Evolutionary conservation across 2,888 invertebrate species (phyloP).

Genomic region (Cataglyphis albicans): DNA sequence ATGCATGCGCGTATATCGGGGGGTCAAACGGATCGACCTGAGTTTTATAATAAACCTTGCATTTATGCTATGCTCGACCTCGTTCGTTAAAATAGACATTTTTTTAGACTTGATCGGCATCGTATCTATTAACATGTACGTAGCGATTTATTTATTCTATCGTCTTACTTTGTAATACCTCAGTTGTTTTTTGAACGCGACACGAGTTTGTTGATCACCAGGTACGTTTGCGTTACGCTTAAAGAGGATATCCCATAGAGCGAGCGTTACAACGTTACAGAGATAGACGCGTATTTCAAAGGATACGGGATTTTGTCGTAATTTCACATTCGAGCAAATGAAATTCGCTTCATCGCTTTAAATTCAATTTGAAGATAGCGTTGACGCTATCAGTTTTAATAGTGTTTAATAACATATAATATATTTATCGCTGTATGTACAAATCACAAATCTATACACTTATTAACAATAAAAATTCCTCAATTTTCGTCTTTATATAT

Average conservation of each 20-base stretch:
- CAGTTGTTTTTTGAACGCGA: not conserved
- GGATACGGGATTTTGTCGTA: not conserved
- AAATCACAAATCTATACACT: not conserved
- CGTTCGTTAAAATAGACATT: constrained; percentile 32
- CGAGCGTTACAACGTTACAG: constrained; percentile 20
- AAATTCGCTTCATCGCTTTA: constrained; percentile 20
- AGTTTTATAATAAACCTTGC: constrained; percentile 37
- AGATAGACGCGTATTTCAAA: not conserved
- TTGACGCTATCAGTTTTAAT: constrained; percentile 32
- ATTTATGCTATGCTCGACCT: not conserved
- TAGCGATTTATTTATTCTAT: not conserved
- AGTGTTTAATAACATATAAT: not conserved
- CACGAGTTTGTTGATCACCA: constrained; percentile 29
- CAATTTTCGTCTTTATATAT: constrained; percentile 69
- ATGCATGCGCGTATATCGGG: constrained; percentile 42
- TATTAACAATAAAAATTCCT: constrained; percentile 62
- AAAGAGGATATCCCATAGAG: constrained; percentile 31
- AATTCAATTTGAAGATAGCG: not conserved
- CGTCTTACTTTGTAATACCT: not conserved
- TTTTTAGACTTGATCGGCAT: not conserved
- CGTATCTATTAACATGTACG: constrained; percentile 28
- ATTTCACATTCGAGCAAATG: constrained; percentile 2
- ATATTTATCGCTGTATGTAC: not conserved
- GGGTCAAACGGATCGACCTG: constrained; percentile 60
- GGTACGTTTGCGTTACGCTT: constrained; percentile 24